Evolutionary conservation across 2,113 vertebrate species (phyloP), one percentile per base, ranked within the genome.

Genomic region (Pelodiscus sinensis): DNA sequence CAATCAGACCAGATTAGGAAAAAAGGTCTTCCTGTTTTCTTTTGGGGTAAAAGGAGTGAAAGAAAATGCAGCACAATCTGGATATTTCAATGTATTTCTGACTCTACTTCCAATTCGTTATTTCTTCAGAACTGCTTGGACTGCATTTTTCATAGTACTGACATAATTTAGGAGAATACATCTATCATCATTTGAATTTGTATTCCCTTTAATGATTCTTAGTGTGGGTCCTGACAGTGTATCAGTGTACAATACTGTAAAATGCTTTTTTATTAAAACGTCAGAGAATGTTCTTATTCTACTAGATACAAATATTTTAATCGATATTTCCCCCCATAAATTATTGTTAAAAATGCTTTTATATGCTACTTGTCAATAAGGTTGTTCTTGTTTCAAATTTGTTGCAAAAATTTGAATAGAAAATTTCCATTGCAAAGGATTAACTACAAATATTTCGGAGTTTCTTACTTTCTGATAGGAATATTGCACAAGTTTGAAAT

Each of bases 211-310:
- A n/a, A n/a, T 7, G 2, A 4, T n/a, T 65, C 29, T 68, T n/a
- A n/a, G 57, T 58, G 5, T 91, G 75, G 90, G 93, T 92, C 88
- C n/a, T 75, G 71, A 25, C 44, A 92, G 92, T 88, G 54, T 89
- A 94, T 95, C 38, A 13, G 94, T 96, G 91, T 96, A 92, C 80
- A 95, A 85, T 88, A 92, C 8, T 38, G 9, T 75, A 44, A 75
- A 75, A 94, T 94, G 92, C 55, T 73, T 80, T 96, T 96, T 94
- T 80, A 84, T 90, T 44, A 94, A 97, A 97, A 96, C 81, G 93
- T 85, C 84, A 93, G 96, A 95, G 51, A 91, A 31, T 52, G 58
- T 60, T 0, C 0, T 83, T 60, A 79, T 1, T 11, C 1, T 68
- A 3, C 62, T 54, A 60, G 24, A 96, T 2, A 92, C 44, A 80